These are phyloP conservation scores for Andrena haemorrhoa DNA, from an alignment of 2,888 invertebrate species.

Conservation along the genomic window DNA sequence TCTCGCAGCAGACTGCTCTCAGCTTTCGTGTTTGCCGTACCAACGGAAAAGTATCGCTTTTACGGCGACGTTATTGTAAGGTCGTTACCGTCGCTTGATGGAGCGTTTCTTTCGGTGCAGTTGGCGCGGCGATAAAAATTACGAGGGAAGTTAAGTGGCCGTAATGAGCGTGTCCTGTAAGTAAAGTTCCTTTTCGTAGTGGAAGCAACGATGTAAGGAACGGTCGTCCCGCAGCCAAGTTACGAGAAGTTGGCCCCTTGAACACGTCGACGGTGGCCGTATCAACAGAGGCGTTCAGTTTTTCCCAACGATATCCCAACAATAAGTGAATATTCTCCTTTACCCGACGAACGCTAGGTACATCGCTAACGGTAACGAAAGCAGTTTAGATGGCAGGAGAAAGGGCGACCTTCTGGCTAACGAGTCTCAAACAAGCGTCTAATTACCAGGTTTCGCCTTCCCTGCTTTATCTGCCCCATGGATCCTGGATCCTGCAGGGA, in stretches of 20 bases:
- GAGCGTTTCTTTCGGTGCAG: slow-evolving; percentile 26
- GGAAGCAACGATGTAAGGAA: background rate
- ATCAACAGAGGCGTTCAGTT: slow-evolving; percentile 46
- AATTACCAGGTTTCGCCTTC: slow-evolving; percentile 21
- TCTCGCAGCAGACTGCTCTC: background rate
- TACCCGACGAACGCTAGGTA: slow-evolving; percentile 24
- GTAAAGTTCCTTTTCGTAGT: background rate
- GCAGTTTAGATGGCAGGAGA: slow-evolving; percentile 15
- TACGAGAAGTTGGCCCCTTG: slow-evolving; percentile 36
- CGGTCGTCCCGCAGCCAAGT: slow-evolving; percentile 22
- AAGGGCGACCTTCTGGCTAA: slow-evolving; percentile 11
- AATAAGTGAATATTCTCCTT: slow-evolving; percentile 43
- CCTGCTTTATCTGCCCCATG: background rate
- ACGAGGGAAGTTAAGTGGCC: slow-evolving; percentile 48
- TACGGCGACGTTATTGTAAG: slow-evolving; percentile 10
- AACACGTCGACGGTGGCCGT: slow-evolving; percentile 24
- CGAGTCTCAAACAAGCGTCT: slow-evolving; percentile 20
- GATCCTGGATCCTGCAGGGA: too few relatives aligned
- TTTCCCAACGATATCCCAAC: slow-evolving; percentile 18
- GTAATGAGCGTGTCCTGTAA: slow-evolving; percentile 36
- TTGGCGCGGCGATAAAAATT: slow-evolving; percentile 50
- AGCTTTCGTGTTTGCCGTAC: slow-evolving; percentile 2
- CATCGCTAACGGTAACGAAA: slow-evolving; percentile 20
- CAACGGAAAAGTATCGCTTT: slow-evolving; percentile 4
- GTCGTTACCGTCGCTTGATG: slow-evolving; percentile 14